Conservation (phyloP, 1,140 invertebrate genomes). For the Drosophila rufa region DNA sequence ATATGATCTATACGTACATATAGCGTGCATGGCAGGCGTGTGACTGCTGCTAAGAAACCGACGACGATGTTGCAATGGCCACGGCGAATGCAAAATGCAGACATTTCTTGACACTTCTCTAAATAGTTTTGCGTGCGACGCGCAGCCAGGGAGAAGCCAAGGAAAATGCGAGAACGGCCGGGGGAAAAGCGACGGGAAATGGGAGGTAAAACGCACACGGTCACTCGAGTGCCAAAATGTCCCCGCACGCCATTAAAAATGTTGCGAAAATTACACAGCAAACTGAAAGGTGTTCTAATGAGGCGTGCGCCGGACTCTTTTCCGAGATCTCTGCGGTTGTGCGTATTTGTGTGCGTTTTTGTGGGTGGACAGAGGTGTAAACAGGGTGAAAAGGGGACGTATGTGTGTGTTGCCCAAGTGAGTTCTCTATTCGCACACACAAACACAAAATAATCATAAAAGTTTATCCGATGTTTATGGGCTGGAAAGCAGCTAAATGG, state of each 20-base stretch:
- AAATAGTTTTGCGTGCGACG: slow-evolving; percentile 81
- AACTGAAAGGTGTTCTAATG: slow-evolving; percentile 83
- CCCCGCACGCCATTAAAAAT: slow-evolving; percentile 83
- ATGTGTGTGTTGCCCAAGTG: slow-evolving; percentile 53
- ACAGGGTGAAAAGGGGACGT: neutral
- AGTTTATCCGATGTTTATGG: slow-evolving; percentile 38
- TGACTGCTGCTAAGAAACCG: slow-evolving; percentile 58
- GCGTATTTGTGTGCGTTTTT: slow-evolving; percentile 8
- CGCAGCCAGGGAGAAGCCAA: slow-evolving; percentile 34
- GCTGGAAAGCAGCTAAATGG: slow-evolving; percentile 39
- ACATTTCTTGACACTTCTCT: slow-evolving; percentile 84
- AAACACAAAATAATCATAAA: slow-evolving; percentile 37
- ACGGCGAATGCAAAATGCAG: slow-evolving; percentile 70
- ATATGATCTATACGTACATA: slow-evolving; percentile 19
- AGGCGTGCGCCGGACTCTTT: slow-evolving; percentile 73
- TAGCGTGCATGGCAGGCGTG: slow-evolving; percentile 55
- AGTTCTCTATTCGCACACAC: slow-evolving; percentile 39
- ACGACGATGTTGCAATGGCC: slow-evolving; percentile 65
- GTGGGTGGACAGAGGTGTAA: slow-evolving; percentile 27
- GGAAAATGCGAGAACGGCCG: slow-evolving; percentile 18
- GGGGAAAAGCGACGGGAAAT: neutral
- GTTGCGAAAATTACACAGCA: slow-evolving; percentile 81
- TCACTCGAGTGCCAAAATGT: slow-evolving; percentile 82
- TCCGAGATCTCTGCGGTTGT: slow-evolving; percentile 17
- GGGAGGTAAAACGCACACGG: slow-evolving; percentile 60